Conservation (phyloP, 2,888 invertebrate species). For the Orchesella flavescens region DNA sequence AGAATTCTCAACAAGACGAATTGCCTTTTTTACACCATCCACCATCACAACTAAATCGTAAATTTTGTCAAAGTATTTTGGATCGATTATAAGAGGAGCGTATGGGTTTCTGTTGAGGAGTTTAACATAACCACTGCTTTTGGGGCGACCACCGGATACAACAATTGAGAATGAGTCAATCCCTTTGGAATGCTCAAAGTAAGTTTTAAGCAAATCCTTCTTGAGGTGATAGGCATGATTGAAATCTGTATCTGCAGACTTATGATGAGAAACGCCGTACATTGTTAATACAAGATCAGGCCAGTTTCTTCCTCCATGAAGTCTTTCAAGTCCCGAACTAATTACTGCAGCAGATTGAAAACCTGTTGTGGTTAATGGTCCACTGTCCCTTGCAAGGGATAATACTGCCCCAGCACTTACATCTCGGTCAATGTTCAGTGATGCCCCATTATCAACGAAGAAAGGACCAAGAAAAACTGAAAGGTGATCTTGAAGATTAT, state of each 20-base stretch:
- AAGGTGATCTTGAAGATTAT: constrained; percentile 64
- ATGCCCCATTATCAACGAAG: constrained; percentile 47
- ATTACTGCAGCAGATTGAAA: constrained; percentile 61
- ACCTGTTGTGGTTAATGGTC: constrained; percentile 53
- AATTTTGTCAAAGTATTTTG: constrained; percentile 54
- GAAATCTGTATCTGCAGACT: constrained; percentile 47
- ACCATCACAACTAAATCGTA: constrained; percentile 50
- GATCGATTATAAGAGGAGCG: constrained; percentile 47
- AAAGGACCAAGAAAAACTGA: constrained; percentile 63
- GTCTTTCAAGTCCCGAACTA: constrained; percentile 34
- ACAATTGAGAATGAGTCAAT: constrained; percentile 59
- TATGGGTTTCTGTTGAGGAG: constrained; percentile 41
- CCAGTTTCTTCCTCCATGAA: constrained; percentile 43
- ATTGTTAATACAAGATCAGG: constrained; percentile 61
- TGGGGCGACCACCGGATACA: constrained; percentile 46
- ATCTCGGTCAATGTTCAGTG: constrained; percentile 55
- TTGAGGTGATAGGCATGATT: constrained; percentile 50
- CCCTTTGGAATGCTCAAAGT: constrained; percentile 49
- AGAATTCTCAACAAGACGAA: constrained; percentile 24
- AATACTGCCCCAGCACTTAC: constrained; percentile 39
- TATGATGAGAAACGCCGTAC: constrained; percentile 49
- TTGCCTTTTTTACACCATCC: constrained; percentile 54
- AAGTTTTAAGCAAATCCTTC: constrained; percentile 42
- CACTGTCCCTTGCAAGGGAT: constrained; percentile 46
- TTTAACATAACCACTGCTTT: constrained; percentile 42